phyloP scores from a whole-genome alignment of 2,888 invertebrate species.

The Meghimatium bilineatum region DNA sequence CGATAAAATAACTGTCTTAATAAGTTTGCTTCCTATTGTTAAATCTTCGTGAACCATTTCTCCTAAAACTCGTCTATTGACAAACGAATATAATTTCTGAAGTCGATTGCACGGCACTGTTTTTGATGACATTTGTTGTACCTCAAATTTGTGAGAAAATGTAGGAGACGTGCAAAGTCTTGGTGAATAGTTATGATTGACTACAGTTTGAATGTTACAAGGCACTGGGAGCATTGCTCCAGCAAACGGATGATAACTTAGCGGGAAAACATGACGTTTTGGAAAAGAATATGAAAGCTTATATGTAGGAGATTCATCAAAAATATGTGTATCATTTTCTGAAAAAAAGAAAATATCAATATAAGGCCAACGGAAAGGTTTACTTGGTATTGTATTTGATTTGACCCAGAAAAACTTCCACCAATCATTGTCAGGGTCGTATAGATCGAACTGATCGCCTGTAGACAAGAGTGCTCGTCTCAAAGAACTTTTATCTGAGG shows the following conservation, averaged over 20 bases:
- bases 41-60: neutral
- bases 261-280: conserved; percentile 51
- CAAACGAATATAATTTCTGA: conserved; percentile 43
- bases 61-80: conserved; percentile 10
- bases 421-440: conserved; percentile 48
- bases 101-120: conserved; percentile 42
- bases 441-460: conserved; percentile 51
- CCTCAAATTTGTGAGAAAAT: conserved; percentile 49
- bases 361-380: conserved; percentile 64
- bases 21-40: neutral
- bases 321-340: conserved; percentile 63
- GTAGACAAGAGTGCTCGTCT: conserved; percentile 41
- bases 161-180: conserved; percentile 40
- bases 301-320: conserved; percentile 50
- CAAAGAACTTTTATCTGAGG: conserved; percentile 43
- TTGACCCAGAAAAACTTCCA: conserved; percentile 63
- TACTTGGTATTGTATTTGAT: conserved; percentile 50
- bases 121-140: neutral
- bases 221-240: conserved; percentile 53
- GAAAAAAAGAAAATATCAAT: conserved; percentile 67
- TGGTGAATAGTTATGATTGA: conserved; percentile 48
- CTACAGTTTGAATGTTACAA: conserved; percentile 45
- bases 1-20: neutral
- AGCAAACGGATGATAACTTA: conserved; percentile 53
- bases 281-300: conserved; percentile 43